Conservation (phyloP, 1,140 invertebrate species). For the Neuroterus valhalla region DNA sequence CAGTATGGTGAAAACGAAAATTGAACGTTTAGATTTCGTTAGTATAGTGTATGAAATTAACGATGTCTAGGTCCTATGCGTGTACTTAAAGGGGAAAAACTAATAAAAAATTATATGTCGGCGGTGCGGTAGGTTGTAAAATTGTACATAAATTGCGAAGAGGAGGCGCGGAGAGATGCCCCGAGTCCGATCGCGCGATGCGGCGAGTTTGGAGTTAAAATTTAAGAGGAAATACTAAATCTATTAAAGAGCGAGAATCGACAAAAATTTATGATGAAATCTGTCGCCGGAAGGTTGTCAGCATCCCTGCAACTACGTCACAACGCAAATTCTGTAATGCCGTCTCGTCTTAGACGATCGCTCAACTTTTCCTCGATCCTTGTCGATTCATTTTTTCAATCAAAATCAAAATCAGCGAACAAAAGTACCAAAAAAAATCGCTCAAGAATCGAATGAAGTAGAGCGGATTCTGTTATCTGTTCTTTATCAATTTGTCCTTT, state of each 20-base stretch:
- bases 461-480: slow-evolving; percentile 49
- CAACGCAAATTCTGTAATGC: slow-evolving; percentile 61
- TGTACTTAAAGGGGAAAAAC: slow-evolving; percentile 68
- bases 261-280: slow-evolving; percentile 48
- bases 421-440: background rate
- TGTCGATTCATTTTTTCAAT: slow-evolving; percentile 46
- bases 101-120: slow-evolving; percentile 74
- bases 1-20: slow-evolving; percentile 75
- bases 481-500: slow-evolving; percentile 51
- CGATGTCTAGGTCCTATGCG: slow-evolving; percentile 76
- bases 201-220: slow-evolving; percentile 58
- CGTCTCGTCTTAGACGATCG: slow-evolving; percentile 60
- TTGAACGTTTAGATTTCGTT: slow-evolving; percentile 77
- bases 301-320: slow-evolving; percentile 66
- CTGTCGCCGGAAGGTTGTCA: slow-evolving; percentile 62
- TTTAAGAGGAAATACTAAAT: slow-evolving; percentile 57
- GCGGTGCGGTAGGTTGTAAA: slow-evolving; percentile 75
- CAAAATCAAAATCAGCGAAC: slow-evolving; percentile 44
- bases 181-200: slow-evolving; percentile 58
- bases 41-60: slow-evolving; percentile 77
- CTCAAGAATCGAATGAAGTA: slow-evolving; percentile 51
- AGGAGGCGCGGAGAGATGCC: slow-evolving; percentile 70
- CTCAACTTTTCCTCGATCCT: slow-evolving; percentile 51
- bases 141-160: slow-evolving; percentile 76
- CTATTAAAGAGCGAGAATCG: slow-evolving; percentile 50